Evolutionary conservation across 2,797 vertebrate genomes (phyloP), one percentile per base, ranked within the genome.

Genomic region (Chrosomus eos): DNA sequence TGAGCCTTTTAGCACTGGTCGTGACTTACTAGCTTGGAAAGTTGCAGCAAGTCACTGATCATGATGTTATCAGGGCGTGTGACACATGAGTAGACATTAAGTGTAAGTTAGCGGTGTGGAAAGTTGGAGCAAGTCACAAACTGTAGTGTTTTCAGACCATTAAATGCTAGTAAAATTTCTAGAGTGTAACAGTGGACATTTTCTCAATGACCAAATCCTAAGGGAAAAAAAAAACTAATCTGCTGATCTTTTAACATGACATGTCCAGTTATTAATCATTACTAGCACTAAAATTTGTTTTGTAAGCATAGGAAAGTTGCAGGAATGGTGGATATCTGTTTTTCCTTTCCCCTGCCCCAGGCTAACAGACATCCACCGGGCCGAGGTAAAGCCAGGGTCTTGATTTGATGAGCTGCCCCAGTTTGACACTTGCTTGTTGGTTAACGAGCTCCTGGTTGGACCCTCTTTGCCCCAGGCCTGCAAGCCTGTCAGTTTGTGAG

Each of bases 401-500:
- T 76, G 88, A 92, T 92, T 94, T 95, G 95, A 96, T 93, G 95
- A 90, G 90, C 92, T 91, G 84, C 89, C 88, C 86, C 88, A 75
- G 91, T 91, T 93, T 96, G 96, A 94, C 96, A 95, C 95, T 96
- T 96, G 91, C 95, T 95, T 91, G 93, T 93, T 91, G 28, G 91
- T 96, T 82, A 97, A 97, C 95, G 95, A 96, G 93, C 94, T 91
- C 93, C 95, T 94, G 83, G 85, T 85, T 18, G 83, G 89, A 86
- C 88, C 75, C 0, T 76, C n/a, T 26, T 85, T 84, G 85, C 81
- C 75, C 36, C 78, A 81, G 89, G 88, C 91, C 91, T 89, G 89
- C 90, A 73, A 88, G 85, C 90, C 91, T 89, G 90, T 93, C 90
- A 89, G 83, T 40, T 82, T 64, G 89, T 94, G 92, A 92, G 93